phyloP scores from a whole-genome alignment of 2,113 vertebrate species.

The Dunckerocampus dactyliophorus region DNA sequence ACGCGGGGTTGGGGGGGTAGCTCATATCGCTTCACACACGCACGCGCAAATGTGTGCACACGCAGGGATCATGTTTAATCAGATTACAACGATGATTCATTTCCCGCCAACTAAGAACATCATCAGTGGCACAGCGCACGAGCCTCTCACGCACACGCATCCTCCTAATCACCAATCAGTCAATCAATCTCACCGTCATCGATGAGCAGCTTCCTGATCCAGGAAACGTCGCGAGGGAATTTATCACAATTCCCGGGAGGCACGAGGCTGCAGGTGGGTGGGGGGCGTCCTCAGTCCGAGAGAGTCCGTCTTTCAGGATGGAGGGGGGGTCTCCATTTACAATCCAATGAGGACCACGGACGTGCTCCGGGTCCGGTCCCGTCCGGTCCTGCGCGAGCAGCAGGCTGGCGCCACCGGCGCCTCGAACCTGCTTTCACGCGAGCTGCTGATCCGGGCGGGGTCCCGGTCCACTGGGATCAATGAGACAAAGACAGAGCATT shows the following conservation, averaged over 20 bases:
- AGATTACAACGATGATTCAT: conserved; percentile 48
- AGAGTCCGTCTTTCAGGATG: neutral
- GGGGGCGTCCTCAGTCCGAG: neutral
- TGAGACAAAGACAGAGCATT: neutral
- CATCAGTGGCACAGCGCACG: conserved; percentile 15
- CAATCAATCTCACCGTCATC: conserved; percentile 51
- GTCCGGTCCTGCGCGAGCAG: neutral
- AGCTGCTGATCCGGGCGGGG: neutral
- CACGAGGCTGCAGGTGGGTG: neutral
- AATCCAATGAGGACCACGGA: neutral
- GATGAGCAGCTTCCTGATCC: conserved; percentile 20
- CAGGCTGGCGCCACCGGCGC: too few species aligned
- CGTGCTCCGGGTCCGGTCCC: neutral
- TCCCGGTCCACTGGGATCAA: neutral
- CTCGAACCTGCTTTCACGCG: too few species aligned
- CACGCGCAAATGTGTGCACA: conserved; percentile 1
- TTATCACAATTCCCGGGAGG: neutral
- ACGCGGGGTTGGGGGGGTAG: conserved; percentile 11
- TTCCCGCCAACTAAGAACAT: conserved; percentile 37
- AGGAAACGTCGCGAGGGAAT: too few species aligned
- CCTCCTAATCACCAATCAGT: conserved; percentile 23
- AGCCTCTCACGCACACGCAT: neutral
- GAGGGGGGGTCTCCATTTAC: too few species aligned
- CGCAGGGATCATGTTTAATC: conserved; percentile 22
- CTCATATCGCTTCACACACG: neutral